Percentiles rank a stretch among this genome's conserved stretches.
Evolutionary conservation across 2,888 invertebrate species (phyloP).

Genomic region (Leptopilina drosophilae): DNA sequence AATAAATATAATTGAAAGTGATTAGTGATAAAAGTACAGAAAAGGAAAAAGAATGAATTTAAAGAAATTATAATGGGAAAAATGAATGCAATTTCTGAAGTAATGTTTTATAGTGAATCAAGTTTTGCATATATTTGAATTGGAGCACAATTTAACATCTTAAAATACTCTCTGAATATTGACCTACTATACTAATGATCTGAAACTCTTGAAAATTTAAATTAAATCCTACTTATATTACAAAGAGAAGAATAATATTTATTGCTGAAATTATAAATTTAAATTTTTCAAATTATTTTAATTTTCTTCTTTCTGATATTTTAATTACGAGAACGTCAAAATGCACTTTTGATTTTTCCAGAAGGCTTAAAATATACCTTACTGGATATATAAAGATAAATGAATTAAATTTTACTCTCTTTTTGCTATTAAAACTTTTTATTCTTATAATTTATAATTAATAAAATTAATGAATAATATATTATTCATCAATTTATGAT

Average conservation of each 20-base stretch:
- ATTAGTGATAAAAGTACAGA: no score
- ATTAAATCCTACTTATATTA: conserved; percentile 5
- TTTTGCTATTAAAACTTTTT: not conserved
- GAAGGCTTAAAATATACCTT: no score
- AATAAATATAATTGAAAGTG: no score
- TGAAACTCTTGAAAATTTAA: not conserved
- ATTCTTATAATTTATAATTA: not conserved
- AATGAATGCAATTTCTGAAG: no score
- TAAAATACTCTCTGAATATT: not conserved
- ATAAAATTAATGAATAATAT: not conserved
- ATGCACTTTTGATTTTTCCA: no score
- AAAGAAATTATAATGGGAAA: not conserved
- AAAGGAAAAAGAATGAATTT: not conserved
- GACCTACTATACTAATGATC: conserved; percentile 13
- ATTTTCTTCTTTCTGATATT: conserved; percentile 1
- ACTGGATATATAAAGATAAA: no score
- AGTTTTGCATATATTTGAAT: conserved; percentile 11
- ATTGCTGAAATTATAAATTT: not conserved
- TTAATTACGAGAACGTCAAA: no score
- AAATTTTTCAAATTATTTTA: no score
- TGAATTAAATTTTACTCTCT: no score
- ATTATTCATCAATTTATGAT: not conserved
- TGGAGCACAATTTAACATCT: not conserved
- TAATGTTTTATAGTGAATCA: not conserved
- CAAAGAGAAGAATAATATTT: not conserved